Conservation (phyloP, 2,888 invertebrate genomes). For the Xiphydria camelus region DNA sequence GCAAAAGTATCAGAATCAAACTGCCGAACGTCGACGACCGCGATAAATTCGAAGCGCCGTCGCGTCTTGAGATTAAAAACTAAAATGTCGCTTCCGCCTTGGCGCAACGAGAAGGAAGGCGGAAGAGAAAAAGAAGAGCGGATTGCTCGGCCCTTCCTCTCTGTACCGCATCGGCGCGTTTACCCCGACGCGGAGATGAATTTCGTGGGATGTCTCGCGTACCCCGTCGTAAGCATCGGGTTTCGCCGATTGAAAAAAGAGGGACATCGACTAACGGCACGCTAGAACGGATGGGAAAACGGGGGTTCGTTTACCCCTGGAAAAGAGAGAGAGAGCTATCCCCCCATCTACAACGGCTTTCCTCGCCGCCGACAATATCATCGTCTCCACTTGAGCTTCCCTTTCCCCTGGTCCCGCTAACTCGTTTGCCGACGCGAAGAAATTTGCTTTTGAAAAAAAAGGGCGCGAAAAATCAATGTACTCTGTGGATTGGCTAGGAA, state of each 20-base stretch:
- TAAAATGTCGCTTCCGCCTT: conserved; percentile 12
- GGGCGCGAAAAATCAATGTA: conserved; percentile 52
- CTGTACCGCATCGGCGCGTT: no score
- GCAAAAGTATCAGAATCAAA: no score
- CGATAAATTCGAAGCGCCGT: not conserved
- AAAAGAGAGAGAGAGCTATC: conserved; percentile 8
- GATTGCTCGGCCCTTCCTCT: not conserved
- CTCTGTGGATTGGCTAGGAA: conserved; percentile 38
- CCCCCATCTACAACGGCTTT: conserved; percentile 15
- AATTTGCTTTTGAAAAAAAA: conserved; percentile 49
- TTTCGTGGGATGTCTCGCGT: no score
- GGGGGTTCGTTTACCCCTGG: conserved; percentile 45
- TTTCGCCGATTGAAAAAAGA: conserved; percentile 42
- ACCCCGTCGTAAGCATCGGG: not conserved
- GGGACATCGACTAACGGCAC: conserved; percentile 42
- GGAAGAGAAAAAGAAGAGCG: conserved; percentile 1
- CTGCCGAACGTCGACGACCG: no score
- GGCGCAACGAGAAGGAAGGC: no score
- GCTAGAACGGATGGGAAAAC: conserved; percentile 28
- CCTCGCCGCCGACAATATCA: conserved; percentile 8
- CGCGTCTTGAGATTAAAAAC: conserved; percentile 7
- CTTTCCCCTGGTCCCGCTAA: not conserved
- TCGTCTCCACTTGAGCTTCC: conserved; percentile 16
- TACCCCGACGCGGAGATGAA: not conserved
- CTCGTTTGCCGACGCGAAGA: conserved; percentile 32